Base-by-base conservation (phyloP, 2,888 invertebrate species). In the Aproaerema taeniolella region DNA sequence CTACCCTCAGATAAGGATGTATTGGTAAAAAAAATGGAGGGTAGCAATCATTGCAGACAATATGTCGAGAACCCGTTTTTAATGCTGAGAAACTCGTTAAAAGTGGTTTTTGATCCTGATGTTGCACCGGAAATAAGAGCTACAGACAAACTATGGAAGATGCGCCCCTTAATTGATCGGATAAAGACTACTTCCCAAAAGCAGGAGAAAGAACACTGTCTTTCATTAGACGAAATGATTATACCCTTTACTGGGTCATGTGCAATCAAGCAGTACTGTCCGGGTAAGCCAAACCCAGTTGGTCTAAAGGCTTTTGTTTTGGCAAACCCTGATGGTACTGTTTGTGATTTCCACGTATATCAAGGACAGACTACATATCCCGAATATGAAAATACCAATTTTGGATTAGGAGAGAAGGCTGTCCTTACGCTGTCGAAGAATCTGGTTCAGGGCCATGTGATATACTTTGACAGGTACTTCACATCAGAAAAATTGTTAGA, bases 291-390 rank as follows among this genome's bases (percentile, higher is more conserved):
- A 1, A 45, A 52, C 17, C 48, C 49, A n/a, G 39, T 33, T 11
- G 48, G 49, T 1, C 30, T 52, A 4, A 47, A 52, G 33, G 38
- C 38, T 2, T 52, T 47, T 35, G n/a, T n/a, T n/a, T n/a, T n/a
- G n/a, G n/a, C n/a, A n/a, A n/a, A n/a, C n/a, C n/a, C n/a, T n/a
- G n/a, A n/a, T n/a, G n/a, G n/a, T n/a, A n/a, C n/a, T n/a, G n/a
- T n/a, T n/a, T n/a, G n/a, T n/a, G n/a, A n/a, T n/a, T n/a, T n/a
- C n/a, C n/a, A n/a, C n/a, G n/a, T n/a, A n/a, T n/a, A n/a, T n/a
- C n/a, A n/a, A n/a, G 45, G 45, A 1, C 4, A 24, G 7, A 49
- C 44, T 10, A 49, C 43, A 0, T 44, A 34, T 30, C 30, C 6
- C 2, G 11, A 30, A 13, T 34, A 39, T 14, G 20, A 32, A 25